Conservation (phyloP, 2,113 vertebrate genomes). For the Istiophorus platypterus region DNA sequence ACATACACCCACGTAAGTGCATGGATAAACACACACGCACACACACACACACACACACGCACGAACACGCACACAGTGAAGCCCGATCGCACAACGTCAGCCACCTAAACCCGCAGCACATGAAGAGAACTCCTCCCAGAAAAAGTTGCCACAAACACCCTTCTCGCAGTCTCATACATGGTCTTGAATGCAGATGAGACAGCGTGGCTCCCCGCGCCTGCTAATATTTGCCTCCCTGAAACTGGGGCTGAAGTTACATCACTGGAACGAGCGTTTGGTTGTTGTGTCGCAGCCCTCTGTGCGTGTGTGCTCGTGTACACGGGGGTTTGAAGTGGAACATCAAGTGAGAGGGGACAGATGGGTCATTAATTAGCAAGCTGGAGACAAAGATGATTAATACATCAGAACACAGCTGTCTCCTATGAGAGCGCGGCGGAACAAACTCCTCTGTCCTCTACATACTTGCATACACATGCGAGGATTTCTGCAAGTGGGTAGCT, state of each 20-base stretch:
- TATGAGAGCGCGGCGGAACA: constrained; percentile 47
- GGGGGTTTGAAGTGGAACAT: constrained; percentile 72
- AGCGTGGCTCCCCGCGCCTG: constrained; percentile 4
- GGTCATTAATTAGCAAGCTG: constrained; percentile 82
- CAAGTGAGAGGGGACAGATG: constrained; percentile 78
- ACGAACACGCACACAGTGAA: constrained; percentile 65
- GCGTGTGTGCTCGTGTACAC: constrained; percentile 39
- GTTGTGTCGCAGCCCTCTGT: constrained; percentile 35
- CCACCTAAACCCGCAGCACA: constrained; percentile 33
- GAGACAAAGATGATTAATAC: constrained; percentile 78
- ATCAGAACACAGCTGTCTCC: constrained; percentile 76
- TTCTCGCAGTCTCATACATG: neutral
- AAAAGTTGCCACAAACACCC: constrained; percentile 32
- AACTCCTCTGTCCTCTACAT: constrained; percentile 60
- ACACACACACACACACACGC: constrained; percentile 81
- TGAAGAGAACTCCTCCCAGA: constrained; percentile 19
- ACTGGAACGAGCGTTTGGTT: constrained; percentile 27
- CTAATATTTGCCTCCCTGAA: constrained; percentile 24
- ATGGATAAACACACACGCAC: constrained; percentile 61
- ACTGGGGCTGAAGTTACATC: constrained; percentile 33
- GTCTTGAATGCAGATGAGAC: constrained; percentile 36
- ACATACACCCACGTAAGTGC: constrained; percentile 75
- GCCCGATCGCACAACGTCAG: constrained; percentile 54
- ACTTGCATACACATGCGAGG: constrained; percentile 30
- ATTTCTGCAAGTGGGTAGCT: constrained; percentile 7